Conservation (phyloP, 1,140 invertebrate genomes). For the Eumeta japonica region DNA sequence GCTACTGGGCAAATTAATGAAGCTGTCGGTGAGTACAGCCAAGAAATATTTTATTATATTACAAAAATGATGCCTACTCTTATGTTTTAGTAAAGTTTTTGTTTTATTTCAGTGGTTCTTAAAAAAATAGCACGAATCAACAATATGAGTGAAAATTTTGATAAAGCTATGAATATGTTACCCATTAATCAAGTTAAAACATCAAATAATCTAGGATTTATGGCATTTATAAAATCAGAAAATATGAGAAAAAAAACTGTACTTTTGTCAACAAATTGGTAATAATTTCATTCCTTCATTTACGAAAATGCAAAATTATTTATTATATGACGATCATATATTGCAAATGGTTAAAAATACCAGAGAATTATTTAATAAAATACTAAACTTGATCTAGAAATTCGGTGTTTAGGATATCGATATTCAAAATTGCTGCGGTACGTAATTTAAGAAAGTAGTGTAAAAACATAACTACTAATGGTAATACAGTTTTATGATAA, state of each 20-base stretch:
- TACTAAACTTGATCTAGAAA: too few species aligned
- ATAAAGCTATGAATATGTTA: constrained; percentile 31
- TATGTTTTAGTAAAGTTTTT: constrained; percentile 10
- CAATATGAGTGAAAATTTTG: constrained; percentile 37
- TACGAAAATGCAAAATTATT: too few species aligned
- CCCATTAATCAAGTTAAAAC: constrained; percentile 21
- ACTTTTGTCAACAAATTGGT: constrained; percentile 67
- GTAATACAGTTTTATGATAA: too few species aligned
- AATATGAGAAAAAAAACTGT: constrained; percentile 74
- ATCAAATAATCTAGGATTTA: constrained; percentile 22
- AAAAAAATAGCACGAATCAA: constrained; percentile 42
- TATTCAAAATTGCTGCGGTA: too few species aligned
- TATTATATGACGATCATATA: too few species aligned
- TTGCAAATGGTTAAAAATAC: too few species aligned
- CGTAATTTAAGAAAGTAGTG: too few species aligned
- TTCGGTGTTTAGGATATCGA: too few species aligned
- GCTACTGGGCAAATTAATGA: constrained; percentile 66
- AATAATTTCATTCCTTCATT: too few species aligned
- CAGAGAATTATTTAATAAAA: too few species aligned
- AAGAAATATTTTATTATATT: constrained; percentile 1
- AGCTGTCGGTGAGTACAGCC: constrained; percentile 59
- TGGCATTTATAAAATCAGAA: constrained; percentile 30
- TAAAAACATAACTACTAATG: too few species aligned
- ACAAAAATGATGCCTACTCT: constrained; percentile 16
- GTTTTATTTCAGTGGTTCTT: constrained; percentile 24